Evolutionary conservation across 2,888 invertebrate species (phyloP), one percentile per base, ranked within the genome.

Genomic region (Isotomurus palustris): DNA sequence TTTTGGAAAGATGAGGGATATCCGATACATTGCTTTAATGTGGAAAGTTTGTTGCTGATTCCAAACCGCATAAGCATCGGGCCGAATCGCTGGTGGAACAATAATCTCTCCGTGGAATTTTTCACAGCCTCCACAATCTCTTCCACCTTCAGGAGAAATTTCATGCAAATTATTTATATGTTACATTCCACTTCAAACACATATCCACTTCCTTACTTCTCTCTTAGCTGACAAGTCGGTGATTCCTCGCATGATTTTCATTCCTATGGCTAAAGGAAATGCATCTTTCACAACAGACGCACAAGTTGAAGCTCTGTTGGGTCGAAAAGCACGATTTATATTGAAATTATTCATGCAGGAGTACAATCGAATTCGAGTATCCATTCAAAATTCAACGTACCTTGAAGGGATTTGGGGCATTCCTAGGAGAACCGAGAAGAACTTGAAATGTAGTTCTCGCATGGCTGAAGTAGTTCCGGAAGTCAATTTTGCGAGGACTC

Each of bases 11-110:
- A 29, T 21, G 50, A 50, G 10, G 64, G 64, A 29, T 57, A 64
- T n/a, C 64, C 64, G 6, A 64, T 62, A 19, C 64, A 64, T 17
- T 55, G 40, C 44, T 62, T 61, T 4, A 64, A 53, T 0, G 29
- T 49, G n/a, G 40, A 19, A 10, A 64, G 48, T 38, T 60, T 62
- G 24, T 53, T 29, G 17, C 36, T 27, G n/a, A 62, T 57, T n/a
- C 57, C 52, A 10, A 57, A 10, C 25, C 56, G 59, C 19, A 64
- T 50, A n/a, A 55, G 17, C 5, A 35, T 55, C 19, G 61, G 61
- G 2, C 62, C 45, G 19, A 60, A 53, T 12, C 45, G 19, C 21
- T 59, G 56, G n/a, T 38, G 52, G 6, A 44, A 53, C 2, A 64
- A 45, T 21, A 60, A 36, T 28, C 55, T 55, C 29, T 59, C 59